A percentile compares a stretch with the other conserved stretches of the same genome.
These are phyloP conservation scores for Odontocolon sp. DNA, from an alignment of 2,888 invertebrate genomes.

Conservation along the genomic window DNA sequence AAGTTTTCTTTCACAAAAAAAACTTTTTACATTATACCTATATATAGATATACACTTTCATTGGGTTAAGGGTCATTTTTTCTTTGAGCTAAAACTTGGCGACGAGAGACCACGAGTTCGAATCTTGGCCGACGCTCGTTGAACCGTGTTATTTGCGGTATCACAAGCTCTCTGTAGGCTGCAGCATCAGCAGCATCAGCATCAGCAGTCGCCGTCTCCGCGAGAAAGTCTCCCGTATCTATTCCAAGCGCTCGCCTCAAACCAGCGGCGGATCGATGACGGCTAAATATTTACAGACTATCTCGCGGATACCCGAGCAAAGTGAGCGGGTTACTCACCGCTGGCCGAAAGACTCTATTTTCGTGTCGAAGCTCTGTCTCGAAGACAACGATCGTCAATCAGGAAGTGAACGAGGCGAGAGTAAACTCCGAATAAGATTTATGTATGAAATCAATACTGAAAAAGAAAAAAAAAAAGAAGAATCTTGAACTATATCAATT, in stretches of 20 bases:
- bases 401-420: conserved; percentile 8
- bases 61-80: conserved; percentile 54
- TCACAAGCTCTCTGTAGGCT: conserved; percentile 17
- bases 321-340: conserved; percentile 17
- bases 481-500: too few relatives aligned
- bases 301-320: conserved; percentile 18
- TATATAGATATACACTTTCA: conserved; percentile 45
- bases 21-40: conserved; percentile 23
- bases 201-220: conserved; percentile 24
- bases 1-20: not conserved
- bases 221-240: conserved; percentile 56
- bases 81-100: conserved; percentile 10
- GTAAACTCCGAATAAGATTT: not conserved
- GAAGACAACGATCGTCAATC: conserved; percentile 12
- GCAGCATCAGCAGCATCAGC: too few relatives aligned
- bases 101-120: conserved; percentile 41
- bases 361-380: not conserved
- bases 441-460: not conserved
- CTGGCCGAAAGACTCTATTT: conserved; percentile 3
- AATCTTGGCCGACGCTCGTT: conserved; percentile 36
- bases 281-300: conserved; percentile 58
- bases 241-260: conserved; percentile 57
- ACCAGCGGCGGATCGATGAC: conserved; percentile 55
- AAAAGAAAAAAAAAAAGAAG: not conserved
- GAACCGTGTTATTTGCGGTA: conserved; percentile 57